phyloP scores from a whole-genome alignment of 1,140 invertebrate genomes.

The Delia radicum region DNA sequence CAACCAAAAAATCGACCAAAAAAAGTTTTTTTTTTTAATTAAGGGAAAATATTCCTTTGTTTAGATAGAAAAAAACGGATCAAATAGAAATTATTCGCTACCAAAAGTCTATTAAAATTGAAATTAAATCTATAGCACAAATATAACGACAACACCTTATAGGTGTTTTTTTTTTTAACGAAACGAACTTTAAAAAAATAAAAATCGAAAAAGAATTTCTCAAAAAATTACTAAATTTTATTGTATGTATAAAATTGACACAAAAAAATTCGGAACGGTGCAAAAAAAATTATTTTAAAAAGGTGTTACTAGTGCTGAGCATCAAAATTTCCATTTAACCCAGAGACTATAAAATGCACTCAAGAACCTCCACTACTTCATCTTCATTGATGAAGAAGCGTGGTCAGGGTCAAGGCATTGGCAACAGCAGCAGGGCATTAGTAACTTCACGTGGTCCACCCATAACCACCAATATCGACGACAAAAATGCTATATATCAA shows the following conservation, averaged over 20 bases:
- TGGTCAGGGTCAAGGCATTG: constrained; percentile 41
- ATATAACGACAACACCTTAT: not conserved
- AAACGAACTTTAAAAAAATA: not conserved
- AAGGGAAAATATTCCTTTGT: not conserved
- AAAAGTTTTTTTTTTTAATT: no score
- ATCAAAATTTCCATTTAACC: not conserved
- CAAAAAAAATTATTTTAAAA: not conserved
- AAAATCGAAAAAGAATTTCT: no score
- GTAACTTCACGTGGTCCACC: constrained; percentile 58
- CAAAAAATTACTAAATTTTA: not conserved
- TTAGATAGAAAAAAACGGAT: not conserved
- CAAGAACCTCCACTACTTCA: constrained; percentile 36
- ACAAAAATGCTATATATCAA: constrained; percentile 44
- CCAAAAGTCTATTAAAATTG: no score
- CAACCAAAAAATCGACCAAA: not conserved
- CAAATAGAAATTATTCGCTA: not conserved
- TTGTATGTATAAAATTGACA: constrained; percentile 5
- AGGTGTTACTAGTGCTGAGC: not conserved
- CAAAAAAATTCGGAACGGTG: not conserved
- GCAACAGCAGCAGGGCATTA: constrained; percentile 49
- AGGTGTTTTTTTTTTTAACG: no score
- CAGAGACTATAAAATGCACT: constrained; percentile 33
- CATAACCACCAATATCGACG: constrained; percentile 60
- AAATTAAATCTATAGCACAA: no score
- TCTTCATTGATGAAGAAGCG: constrained; percentile 37